phyloP scores from a whole-genome alignment of 2,888 invertebrate genomes.

The Drosophila pseudotakahashii region DNA sequence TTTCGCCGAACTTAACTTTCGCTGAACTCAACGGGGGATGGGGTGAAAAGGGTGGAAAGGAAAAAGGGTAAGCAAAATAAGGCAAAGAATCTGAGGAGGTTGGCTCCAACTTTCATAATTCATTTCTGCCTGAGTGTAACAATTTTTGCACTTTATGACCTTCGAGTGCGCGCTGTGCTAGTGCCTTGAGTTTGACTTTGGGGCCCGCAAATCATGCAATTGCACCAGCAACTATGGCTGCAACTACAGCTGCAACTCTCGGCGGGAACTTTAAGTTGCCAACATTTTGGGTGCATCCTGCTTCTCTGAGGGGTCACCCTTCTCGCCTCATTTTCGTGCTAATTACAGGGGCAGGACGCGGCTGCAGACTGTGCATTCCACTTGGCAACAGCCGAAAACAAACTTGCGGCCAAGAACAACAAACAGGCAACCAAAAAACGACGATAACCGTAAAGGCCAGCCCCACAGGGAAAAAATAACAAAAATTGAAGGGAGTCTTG shows the following conservation, averaged over 20 bases:
- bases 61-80: constrained; percentile 33
- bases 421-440: constrained; percentile 52
- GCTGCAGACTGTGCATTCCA: constrained; percentile 63
- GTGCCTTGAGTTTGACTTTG: constrained; percentile 52
- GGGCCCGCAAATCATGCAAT: constrained; percentile 70
- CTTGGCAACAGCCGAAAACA: constrained; percentile 73
- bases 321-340: constrained; percentile 55
- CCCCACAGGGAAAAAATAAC: not conserved
- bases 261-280: constrained; percentile 63
- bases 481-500: no score
- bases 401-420: constrained; percentile 72
- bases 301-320: constrained; percentile 1
- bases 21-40: constrained; percentile 17
- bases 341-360: constrained; percentile 66
- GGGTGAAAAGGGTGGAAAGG: constrained; percentile 12
- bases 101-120: constrained; percentile 76
- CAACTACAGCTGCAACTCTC: constrained; percentile 28
- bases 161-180: constrained; percentile 72
- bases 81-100: constrained; percentile 52
- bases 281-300: constrained; percentile 67
- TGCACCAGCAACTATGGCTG: constrained; percentile 14
- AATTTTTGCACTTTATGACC: constrained; percentile 79
- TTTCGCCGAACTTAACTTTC: constrained; percentile 57
- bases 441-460: constrained; percentile 34
- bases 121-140: constrained; percentile 80